Evolutionary conservation across 2,113 vertebrate genomes (phyloP), one percentile per base, ranked within the genome.

Genomic region (Pseudonaja textilis): DNA sequence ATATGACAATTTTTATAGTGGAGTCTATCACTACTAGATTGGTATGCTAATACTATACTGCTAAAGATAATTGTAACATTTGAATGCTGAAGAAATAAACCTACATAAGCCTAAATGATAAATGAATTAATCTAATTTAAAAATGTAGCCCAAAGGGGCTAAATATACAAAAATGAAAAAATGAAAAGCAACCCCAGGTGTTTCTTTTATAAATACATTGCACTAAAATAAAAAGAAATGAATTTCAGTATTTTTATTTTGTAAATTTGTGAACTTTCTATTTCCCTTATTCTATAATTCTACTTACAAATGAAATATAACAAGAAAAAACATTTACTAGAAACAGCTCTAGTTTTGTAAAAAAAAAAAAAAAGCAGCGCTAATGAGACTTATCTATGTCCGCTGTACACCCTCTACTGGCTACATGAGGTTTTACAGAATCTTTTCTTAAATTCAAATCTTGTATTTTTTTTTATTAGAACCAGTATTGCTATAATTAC

Each of bases 361-460:
- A 90, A 91, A 29, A 23, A 22, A 25, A 47, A 90, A 85, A 29
- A 34, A 22, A 18, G 12, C 47, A 57, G 22, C 57, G 1, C 0
- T 4, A 4, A 89, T 25, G 1, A 61, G 57, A 34, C 22, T 26
- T 39, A 25, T 92, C 34, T 56, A 18, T 92, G 26, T 87, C 50
- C 1, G 3, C 25, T 26, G 4, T 74, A 5, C 20, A 87, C 91
- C 93, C 91, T 92, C 93, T 92, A 29, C 88, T 93, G 93, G 91
- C 81, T 87, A 85, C 57, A 90, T 0, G 55, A 34, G 39, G 42
- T 42, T 56, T 90, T 92, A 23, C 4, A 54, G 55, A 39, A 20
- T 10, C 45, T 29, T 91, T 59, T 29, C 42, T 42, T 64, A 94
- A 89, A 12, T 18, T 42, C 6, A 74, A 42, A 3, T 18, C 42